These are phyloP conservation scores for Cyprinodon variegatus DNA, from an alignment of 2,113 vertebrate genomes.

Conservation along the genomic window DNA sequence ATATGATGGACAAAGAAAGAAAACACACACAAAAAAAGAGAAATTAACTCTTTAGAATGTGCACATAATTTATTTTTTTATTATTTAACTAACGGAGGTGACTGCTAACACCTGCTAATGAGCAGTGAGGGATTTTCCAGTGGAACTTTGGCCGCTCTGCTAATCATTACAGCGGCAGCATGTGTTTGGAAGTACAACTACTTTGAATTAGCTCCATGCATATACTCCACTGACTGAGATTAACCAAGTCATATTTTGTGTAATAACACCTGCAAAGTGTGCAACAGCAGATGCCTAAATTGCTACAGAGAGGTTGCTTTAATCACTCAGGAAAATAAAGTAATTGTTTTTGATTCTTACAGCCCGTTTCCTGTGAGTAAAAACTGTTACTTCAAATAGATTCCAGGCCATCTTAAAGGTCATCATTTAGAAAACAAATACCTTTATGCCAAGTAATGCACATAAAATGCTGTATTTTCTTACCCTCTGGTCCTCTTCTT, in stretches of 20 bases:
- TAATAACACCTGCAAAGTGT: slow-evolving; percentile 43
- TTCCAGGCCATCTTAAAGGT: background rate
- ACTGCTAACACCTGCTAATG: slow-evolving; percentile 68
- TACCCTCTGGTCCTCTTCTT: slow-evolving; percentile 99
- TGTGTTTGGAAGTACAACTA: slow-evolving; percentile 67
- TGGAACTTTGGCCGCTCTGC: slow-evolving; percentile 69
- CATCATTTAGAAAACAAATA: background rate
- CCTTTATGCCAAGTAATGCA: background rate
- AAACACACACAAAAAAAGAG: slow-evolving; percentile 16
- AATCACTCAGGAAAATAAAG: slow-evolving; percentile 55
- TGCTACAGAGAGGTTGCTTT: slow-evolving; percentile 63
- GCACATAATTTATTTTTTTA: slow-evolving; percentile 35
- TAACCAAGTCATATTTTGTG: slow-evolving; percentile 27
- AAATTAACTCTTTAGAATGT: slow-evolving; percentile 9
- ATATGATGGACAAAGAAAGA: slow-evolving; percentile 4
- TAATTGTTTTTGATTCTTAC: slow-evolving; percentile 27
- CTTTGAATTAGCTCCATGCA: slow-evolving; percentile 26
- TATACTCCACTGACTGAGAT: slow-evolving; percentile 15
- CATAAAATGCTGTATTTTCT: slow-evolving; percentile 42
- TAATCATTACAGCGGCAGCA: slow-evolving; percentile 71
- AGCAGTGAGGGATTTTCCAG: slow-evolving; percentile 74
- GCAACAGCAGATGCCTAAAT: slow-evolving; percentile 40
- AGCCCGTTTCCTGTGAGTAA: slow-evolving; percentile 24
- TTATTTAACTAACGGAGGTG: slow-evolving; percentile 30
- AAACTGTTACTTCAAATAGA: slow-evolving; percentile 5